phyloP scores from a whole-genome alignment of 2,113 vertebrate genomes.

The Colistium nudipinnis region DNA sequence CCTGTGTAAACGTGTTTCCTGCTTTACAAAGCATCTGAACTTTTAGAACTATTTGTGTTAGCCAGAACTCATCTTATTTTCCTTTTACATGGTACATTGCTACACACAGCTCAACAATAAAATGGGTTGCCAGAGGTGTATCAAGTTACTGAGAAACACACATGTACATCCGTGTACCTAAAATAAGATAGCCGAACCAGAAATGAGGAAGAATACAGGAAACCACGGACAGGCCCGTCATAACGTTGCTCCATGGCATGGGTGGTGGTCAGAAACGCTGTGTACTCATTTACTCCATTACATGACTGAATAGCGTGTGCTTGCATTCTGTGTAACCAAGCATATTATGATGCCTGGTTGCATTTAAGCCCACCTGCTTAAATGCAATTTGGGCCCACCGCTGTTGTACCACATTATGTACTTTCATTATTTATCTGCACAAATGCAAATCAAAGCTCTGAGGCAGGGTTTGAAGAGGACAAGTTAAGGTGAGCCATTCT shows the following conservation, averaged over 20 bases:
- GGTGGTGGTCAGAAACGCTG: not conserved
- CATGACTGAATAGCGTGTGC: slow-evolving; percentile 35
- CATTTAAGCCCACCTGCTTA: slow-evolving; percentile 30
- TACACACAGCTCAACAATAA: not conserved
- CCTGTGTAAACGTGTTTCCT: too few species aligned
- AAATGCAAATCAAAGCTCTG: slow-evolving; percentile 67
- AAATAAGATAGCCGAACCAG: too few species aligned
- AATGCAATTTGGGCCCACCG: slow-evolving; percentile 29
- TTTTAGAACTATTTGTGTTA: too few species aligned
- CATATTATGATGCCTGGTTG: slow-evolving; percentile 37
- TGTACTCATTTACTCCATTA: slow-evolving; percentile 2
- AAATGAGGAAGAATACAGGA: too few species aligned
- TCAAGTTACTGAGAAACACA: not conserved
- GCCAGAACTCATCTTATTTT: too few species aligned
- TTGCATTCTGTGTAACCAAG: slow-evolving; percentile 22
- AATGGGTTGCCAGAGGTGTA: not conserved
- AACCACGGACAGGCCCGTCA: not conserved
- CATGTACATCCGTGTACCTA: not conserved
- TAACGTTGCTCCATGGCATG: not conserved
- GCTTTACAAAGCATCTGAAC: too few species aligned
- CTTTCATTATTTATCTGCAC: slow-evolving; percentile 71
- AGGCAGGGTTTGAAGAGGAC: slow-evolving; percentile 47
- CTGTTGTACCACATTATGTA: slow-evolving; percentile 45
- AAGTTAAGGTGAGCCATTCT: slow-evolving; percentile 67
- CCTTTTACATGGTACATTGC: not conserved